A percentile compares a stretch with the other conserved stretches of the same genome.
Evolutionary conservation across 2,797 vertebrate species (phyloP).

Genomic region (Sebastes alutus): DNA sequence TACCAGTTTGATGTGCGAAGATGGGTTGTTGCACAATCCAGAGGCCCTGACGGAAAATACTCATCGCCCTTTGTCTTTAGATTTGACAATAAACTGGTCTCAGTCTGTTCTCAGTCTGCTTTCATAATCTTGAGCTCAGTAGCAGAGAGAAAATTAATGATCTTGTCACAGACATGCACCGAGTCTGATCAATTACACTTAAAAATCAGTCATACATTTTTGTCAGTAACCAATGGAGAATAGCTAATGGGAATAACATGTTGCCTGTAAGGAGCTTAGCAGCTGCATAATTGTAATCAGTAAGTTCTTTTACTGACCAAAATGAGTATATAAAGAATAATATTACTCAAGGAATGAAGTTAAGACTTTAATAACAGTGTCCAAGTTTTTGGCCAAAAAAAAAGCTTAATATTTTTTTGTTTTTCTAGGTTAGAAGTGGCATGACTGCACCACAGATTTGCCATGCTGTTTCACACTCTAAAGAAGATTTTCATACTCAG

Average conservation of each 20-base stretch:
- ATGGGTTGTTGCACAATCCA: not conserved
- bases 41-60: not conserved
- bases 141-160: not conserved
- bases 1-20: not conserved
- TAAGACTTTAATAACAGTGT: not conserved
- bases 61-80: not conserved
- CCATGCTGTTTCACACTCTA: not conserved
- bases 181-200: not conserved
- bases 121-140: constrained; percentile 1
- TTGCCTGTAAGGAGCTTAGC: not conserved
- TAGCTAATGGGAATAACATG: not conserved
- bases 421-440: not conserved
- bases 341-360: not conserved
- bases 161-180: not conserved
- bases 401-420: not conserved
- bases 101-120: not conserved
- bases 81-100: not conserved
- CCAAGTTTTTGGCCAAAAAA: not conserved
- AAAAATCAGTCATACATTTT: constrained; percentile 1
- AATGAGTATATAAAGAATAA: not conserved
- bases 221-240: not conserved
- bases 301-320: not conserved
- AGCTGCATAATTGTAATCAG: not conserved
- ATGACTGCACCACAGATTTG: not conserved
- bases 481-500: not conserved